A percentile compares a stretch with the other conserved stretches of the same genome.
These are phyloP conservation scores for Tetheella fluctuosa DNA, from an alignment of 2,888 invertebrate species.

Conservation along the genomic window DNA sequence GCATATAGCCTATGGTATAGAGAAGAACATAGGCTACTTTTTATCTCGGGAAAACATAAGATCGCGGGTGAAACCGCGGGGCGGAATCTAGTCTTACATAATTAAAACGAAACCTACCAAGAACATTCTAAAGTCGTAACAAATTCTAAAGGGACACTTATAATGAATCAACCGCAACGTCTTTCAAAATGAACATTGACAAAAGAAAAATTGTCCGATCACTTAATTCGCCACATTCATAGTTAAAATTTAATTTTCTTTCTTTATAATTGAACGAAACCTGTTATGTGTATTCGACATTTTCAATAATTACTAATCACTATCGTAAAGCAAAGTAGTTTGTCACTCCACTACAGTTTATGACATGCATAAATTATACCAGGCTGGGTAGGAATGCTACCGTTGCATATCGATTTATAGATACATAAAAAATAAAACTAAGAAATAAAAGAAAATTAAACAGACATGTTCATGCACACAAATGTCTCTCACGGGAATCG, in stretches of 20 bases:
- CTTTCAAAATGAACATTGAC: slow-evolving; percentile 7
- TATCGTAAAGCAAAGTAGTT: not conserved
- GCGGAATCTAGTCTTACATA: not conserved
- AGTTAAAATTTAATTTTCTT: not conserved
- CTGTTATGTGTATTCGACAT: not conserved
- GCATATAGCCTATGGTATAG: no score
- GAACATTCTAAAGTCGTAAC: not conserved
- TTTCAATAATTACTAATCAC: not conserved
- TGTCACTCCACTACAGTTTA: slow-evolving; percentile 1
- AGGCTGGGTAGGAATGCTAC: not conserved
- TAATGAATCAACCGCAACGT: slow-evolving; percentile 5
- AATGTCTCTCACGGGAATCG: no score
- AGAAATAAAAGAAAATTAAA: no score
- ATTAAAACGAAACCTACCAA: slow-evolving; percentile 6
- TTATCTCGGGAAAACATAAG: no score
- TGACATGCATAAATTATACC: slow-evolving; percentile 2
- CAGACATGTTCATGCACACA: no score
- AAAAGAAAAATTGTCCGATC: slow-evolving; percentile 8
- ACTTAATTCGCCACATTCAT: not conserved
- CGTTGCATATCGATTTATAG: not conserved
- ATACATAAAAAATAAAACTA: no score
- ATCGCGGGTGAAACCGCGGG: no score
- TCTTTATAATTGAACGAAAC: not conserved
- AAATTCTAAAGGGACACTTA: not conserved
- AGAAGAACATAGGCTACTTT: no score